Base-by-base conservation (phyloP, 2,888 invertebrate genomes). In the Cheilosia pagana region DNA sequence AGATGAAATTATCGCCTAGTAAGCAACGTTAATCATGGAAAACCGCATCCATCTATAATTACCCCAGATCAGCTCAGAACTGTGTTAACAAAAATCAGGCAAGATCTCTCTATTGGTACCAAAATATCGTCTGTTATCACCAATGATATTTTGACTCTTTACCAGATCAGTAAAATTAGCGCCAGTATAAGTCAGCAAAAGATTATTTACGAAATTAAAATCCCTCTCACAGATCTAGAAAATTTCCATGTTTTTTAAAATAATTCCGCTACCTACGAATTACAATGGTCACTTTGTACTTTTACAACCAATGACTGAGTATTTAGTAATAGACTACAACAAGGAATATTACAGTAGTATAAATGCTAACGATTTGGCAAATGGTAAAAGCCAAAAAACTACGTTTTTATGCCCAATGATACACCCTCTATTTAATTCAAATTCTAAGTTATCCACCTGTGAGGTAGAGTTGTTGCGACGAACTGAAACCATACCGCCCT, bases 361-460 rank as follows among this genome's bases (percentile, higher is more conserved):
- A 4, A 53, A 43, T 35, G 0, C 41, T 8, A 14, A 67, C n/a
- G 67, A 67, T 14, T n/a, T 43, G 50, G 41, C 41, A 8, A 53
- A 25, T 19, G 53, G 43, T 21, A 67, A 53, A 43, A 52, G 7
- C 19, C 41, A 41, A 10, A 25, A 67, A 4, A 41, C 53, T 23
- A 39, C 14, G n/a, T 53, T 67, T 5, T 35, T 67, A 41, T 67
- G 67, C 12, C 53, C 53, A 41, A 39, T 67, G 67, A 31, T 23
- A 41, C 53, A 67, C 67, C 52, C 65, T n/a, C 35, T 52, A 12
- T 65, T 65, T 19, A 39, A 65, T 52, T n/a, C 50, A 19, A 65
- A 67, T 21, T 31, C 53, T 25, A 25, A 67, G 10, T 23, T 60
- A 10, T 3, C 31, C 25, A 60, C 43, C 2, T 43, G 43, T 16